Evolutionary conservation across 2,113 vertebrate species (phyloP).

Genomic region (Tinamus guttatus): DNA sequence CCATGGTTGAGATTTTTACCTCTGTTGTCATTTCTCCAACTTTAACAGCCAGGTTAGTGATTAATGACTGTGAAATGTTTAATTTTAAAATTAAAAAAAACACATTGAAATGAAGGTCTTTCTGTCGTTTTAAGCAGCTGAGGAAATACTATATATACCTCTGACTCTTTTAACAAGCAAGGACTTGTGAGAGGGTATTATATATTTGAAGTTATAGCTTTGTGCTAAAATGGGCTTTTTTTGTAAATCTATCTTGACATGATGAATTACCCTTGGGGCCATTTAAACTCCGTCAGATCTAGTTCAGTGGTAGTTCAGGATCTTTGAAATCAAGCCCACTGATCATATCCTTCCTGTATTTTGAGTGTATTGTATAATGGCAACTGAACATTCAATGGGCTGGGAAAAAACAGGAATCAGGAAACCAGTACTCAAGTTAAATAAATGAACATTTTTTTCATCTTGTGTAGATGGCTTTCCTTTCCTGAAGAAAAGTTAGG

Average conservation of each 20-base stretch:
- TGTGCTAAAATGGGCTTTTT: background rate
- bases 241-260: background rate
- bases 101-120: background rate
- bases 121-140: background rate
- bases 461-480: slow-evolving; percentile 21
- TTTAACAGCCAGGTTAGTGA: slow-evolving; percentile 87
- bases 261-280: background rate
- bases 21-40: slow-evolving; percentile 77
- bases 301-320: slow-evolving; percentile 16
- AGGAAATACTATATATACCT: background rate
- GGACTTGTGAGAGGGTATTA: background rate
- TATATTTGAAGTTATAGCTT: background rate
- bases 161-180: slow-evolving; percentile 6
- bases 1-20: slow-evolving; percentile 89
- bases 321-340: slow-evolving; percentile 42
- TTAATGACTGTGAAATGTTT: background rate
- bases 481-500: background rate
- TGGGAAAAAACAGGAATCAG: slow-evolving; percentile 54
- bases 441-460: slow-evolving; percentile 20
- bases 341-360: slow-evolving; percentile 68
- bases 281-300: background rate
- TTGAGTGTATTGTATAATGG: slow-evolving; percentile 25
- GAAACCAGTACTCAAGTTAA: slow-evolving; percentile 41
- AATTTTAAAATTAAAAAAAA: background rate
- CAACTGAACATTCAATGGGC: slow-evolving; percentile 31